Evolutionary conservation across 2,888 invertebrate species (phyloP).

Genomic region (Macaria liturata): DNA sequence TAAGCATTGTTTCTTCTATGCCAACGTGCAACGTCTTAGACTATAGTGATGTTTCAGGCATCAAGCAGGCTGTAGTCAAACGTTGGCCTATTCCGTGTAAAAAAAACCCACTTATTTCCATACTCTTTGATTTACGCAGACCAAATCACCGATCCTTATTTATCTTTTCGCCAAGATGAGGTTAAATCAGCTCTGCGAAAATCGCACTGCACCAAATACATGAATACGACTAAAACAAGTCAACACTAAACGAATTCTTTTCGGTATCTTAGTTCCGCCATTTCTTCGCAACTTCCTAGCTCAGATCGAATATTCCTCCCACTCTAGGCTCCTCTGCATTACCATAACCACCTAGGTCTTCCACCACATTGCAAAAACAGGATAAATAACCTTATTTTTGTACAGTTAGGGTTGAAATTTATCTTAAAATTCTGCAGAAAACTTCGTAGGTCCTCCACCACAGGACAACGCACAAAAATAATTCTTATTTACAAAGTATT

Average conservation of each 20-base stretch:
- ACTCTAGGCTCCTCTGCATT: constrained; percentile 25
- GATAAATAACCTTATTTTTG: not conserved
- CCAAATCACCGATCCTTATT: no score
- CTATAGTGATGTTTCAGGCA: no score
- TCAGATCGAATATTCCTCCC: constrained; percentile 24
- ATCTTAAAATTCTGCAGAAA: constrained; percentile 35
- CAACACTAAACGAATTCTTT: constrained; percentile 2
- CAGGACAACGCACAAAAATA: not conserved
- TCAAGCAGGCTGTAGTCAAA: no score
- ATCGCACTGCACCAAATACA: constrained; percentile 7
- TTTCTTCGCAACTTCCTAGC: constrained; percentile 8
- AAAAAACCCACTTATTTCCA: no score
- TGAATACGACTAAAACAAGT: not conserved
- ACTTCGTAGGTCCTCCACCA: constrained; percentile 31
- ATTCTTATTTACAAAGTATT: not conserved
- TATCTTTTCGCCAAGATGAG: no score
- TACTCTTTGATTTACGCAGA: no score
- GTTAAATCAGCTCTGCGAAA: not conserved
- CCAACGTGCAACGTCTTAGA: no score
- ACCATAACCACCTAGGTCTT: constrained; percentile 28
- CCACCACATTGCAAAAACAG: constrained; percentile 5
- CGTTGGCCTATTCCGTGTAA: no score
- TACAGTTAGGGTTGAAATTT: not conserved
- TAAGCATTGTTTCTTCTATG: no score
- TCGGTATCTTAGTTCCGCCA: constrained; percentile 16